These are phyloP conservation scores for Bicyclus anynana DNA, from an alignment of 1,140 invertebrate species.

Conservation along the genomic window DNA sequence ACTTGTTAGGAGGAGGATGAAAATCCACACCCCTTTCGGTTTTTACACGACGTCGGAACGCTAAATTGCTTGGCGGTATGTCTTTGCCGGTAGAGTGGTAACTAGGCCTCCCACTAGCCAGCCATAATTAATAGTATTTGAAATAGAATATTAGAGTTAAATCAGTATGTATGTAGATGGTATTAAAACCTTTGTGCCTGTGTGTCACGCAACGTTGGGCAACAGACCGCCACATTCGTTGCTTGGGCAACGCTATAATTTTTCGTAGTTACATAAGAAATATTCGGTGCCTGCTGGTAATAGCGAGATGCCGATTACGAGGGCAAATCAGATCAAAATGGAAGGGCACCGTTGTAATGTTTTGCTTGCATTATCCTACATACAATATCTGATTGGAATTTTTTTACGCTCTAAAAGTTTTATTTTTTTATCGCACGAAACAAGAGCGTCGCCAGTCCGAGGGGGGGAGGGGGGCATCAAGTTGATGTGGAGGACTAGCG, in stretches of 20 bases:
- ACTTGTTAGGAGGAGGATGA: too few species aligned
- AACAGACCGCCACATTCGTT: slow-evolving; percentile 26
- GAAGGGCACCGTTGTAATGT: slow-evolving; percentile 8
- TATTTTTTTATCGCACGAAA: too few species aligned
- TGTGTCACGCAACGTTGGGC: slow-evolving; percentile 21
- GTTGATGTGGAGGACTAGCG: too few species aligned
- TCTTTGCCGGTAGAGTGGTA: too few species aligned
- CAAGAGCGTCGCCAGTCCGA: too few species aligned
- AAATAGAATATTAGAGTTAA: neutral
- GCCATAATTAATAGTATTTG: too few species aligned
- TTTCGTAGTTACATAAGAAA: slow-evolving; percentile 38
- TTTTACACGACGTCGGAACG: too few species aligned
- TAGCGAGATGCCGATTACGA: slow-evolving; percentile 5
- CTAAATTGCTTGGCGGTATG: too few species aligned
- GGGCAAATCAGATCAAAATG: slow-evolving; percentile 12
- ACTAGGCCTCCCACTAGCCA: too few species aligned
- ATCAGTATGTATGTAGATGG: neutral
- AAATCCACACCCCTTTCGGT: too few species aligned
- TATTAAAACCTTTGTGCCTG: slow-evolving; percentile 10
- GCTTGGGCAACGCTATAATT: slow-evolving; percentile 39
- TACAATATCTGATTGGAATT: neutral
- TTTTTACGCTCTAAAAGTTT: too few species aligned
- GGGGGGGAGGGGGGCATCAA: too few species aligned
- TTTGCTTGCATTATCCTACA: neutral
- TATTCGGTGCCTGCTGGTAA: slow-evolving; percentile 17